Evolutionary conservation across 2,797 vertebrate genomes (phyloP).

Genomic region (Gymnothorax reevesii): DNA sequence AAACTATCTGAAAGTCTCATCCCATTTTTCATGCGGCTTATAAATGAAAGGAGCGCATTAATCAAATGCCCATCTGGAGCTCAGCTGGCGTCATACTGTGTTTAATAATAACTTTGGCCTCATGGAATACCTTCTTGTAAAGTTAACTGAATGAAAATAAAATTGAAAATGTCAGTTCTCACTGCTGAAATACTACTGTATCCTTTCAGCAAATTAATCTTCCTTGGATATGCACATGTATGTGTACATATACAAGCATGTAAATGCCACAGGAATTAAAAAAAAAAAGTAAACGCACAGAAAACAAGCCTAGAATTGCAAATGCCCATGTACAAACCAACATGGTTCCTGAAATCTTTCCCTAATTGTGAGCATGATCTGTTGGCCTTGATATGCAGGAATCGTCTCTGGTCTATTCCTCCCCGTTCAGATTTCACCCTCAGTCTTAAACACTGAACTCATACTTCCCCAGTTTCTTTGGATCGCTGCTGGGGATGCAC

Average conservation of each 20-base stretch:
- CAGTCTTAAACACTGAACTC: constrained; percentile 65
- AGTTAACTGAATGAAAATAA: constrained; percentile 22
- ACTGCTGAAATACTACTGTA: constrained; percentile 12
- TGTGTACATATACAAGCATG: not conserved
- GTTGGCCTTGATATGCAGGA: not conserved
- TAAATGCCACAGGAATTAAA: not conserved
- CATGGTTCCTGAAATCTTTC: constrained; percentile 8
- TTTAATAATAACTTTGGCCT: constrained; percentile 2
- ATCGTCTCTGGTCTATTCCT: not conserved
- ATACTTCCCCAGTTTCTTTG: constrained; percentile 81
- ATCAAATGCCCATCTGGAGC: not conserved
- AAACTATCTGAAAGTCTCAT: not conserved
- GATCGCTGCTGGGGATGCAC: constrained; percentile 92
- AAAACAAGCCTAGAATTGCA: constrained; percentile 8
- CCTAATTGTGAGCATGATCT: not conserved
- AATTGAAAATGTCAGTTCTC: constrained; percentile 6
- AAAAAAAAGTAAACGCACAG: constrained; percentile 11
- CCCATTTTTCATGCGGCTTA: not conserved
- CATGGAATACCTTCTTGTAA: not conserved
- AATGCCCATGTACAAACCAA: constrained; percentile 39
- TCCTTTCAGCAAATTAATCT: not conserved
- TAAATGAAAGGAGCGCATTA: not conserved
- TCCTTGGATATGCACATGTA: not conserved
- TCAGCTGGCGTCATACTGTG: not conserved
- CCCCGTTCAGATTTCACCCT: not conserved